Base-by-base conservation (phyloP, 2,888 invertebrate species). In the Loripinus fragilis region DNA sequence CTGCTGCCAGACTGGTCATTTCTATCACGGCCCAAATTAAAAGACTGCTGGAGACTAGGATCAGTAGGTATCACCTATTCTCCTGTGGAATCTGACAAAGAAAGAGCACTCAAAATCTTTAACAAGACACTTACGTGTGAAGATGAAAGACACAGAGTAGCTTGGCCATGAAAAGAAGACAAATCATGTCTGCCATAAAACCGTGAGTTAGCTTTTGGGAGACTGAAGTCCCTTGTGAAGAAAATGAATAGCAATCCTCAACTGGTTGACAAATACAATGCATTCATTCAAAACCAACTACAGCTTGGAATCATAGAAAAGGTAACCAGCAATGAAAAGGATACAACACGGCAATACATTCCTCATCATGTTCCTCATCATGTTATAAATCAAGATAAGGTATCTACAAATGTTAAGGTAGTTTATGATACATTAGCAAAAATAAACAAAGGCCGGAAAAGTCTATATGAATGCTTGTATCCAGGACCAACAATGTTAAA, bases 391-490 rank as follows among this genome's bases (percentile, higher is more conserved):
- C 10, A 15, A 10, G 5, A 15, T 2, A 60, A 15, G 3, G 23
- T n/a, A 28, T 10, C n/a, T n/a, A 64, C 28, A 64, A n/a, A 28
- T 28, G 73, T n/a, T n/a, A n/a, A n/a, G n/a, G n/a, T n/a, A n/a
- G n/a, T 74, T 12, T 74, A 41, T 45, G 70, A 71, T 45, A 42
- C 64, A 35, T 48, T 48, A 28, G 55, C 74, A 25, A 75, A 77
- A 64, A 33, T 23, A 2, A 45, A 28, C 10, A 55, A 65, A 38
- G 35, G 48, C 0, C 25, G 71, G 20, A 60, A 45, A 41, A 78
- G 78, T 74, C 60, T 78, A 41, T 75, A 78, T 75, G 78, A 78
- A 38, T 78, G 78, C 41, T 60, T 75, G 23, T 52, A 55, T 41
- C 64, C 38, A 67, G 78, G 78, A 20, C 75, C 78, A 15, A 35